Conservation (phyloP, 2,888 invertebrate genomes). For the Thecophora atra region DNA sequence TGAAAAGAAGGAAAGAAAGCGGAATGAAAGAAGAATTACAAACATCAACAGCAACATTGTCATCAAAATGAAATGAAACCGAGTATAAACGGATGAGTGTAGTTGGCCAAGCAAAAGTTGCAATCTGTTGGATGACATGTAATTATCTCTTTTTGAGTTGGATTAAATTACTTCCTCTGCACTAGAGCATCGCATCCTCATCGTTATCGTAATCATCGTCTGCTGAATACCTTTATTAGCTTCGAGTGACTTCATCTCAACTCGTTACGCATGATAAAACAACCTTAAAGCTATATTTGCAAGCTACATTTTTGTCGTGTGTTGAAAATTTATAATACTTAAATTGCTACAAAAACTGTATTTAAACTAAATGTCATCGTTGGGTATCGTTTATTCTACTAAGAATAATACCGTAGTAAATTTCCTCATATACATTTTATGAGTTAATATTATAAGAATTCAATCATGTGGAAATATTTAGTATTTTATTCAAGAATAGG, state of each 20-base stretch:
- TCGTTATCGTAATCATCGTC: background rate
- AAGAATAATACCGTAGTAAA: too few species aligned
- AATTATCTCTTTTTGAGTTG: conserved; percentile 20
- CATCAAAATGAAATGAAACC: background rate
- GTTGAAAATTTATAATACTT: too few species aligned
- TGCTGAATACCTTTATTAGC: background rate
- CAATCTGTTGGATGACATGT: conserved; percentile 12
- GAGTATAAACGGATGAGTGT: background rate
- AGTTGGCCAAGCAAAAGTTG: background rate
- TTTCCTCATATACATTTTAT: too few species aligned
- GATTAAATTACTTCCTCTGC: conserved; percentile 16
- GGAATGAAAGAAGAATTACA: background rate
- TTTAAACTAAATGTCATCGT: too few species aligned
- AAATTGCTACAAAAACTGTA: too few species aligned
- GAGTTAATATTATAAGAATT: too few species aligned
- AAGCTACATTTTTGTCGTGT: background rate
- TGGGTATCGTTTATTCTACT: too few species aligned
- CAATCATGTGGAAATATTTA: background rate
- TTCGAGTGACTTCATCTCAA: background rate
- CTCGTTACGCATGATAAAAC: background rate
- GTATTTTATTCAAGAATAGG: too few species aligned
- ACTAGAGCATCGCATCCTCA: conserved; percentile 1
- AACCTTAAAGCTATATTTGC: background rate
- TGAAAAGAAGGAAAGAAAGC: background rate
- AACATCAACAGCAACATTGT: background rate